Conservation (phyloP, 2,888 invertebrate genomes). For the Frankliniella fusca region DNA sequence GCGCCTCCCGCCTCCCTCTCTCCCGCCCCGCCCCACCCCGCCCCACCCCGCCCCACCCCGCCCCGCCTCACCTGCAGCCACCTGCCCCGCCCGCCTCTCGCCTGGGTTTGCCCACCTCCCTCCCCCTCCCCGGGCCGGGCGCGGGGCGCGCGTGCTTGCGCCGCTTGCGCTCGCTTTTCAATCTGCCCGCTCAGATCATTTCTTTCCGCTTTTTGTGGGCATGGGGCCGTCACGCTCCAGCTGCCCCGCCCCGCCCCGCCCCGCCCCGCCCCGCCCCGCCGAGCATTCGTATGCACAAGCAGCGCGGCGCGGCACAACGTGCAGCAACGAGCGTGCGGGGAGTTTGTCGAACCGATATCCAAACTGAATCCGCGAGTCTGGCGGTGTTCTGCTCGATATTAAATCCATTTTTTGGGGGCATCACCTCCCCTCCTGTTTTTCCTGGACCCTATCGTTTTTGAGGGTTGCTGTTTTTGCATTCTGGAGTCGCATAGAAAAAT, state of each 20-base stretch:
- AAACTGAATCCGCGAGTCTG: background rate
- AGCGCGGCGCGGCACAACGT: background rate
- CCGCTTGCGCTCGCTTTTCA: constrained; percentile 5
- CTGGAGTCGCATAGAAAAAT: too few relatives aligned
- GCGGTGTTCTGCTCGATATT: background rate
- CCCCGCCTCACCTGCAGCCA: background rate
- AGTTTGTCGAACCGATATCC: background rate
- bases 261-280: background rate
- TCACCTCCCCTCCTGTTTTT: too few relatives aligned
- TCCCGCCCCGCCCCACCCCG: too few relatives aligned
- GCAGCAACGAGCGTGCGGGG: background rate
- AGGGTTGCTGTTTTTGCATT: too few relatives aligned
- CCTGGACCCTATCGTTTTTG: too few relatives aligned
- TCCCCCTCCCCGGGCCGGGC: background rate
- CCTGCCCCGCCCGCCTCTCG: background rate
- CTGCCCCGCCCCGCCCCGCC: background rate
- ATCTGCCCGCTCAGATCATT: constrained; percentile 10
- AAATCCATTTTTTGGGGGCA: too few relatives aligned
- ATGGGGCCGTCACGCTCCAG: background rate
- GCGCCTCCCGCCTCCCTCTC: background rate
- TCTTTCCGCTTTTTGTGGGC: constrained; percentile 11
- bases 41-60: too few relatives aligned
- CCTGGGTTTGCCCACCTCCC: background rate
- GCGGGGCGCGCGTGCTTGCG: constrained; percentile 1
- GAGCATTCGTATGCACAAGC: background rate